These are phyloP conservation scores for Halictus quadricinctus DNA, from an alignment of 2,888 invertebrate genomes.

Conservation along the genomic window DNA sequence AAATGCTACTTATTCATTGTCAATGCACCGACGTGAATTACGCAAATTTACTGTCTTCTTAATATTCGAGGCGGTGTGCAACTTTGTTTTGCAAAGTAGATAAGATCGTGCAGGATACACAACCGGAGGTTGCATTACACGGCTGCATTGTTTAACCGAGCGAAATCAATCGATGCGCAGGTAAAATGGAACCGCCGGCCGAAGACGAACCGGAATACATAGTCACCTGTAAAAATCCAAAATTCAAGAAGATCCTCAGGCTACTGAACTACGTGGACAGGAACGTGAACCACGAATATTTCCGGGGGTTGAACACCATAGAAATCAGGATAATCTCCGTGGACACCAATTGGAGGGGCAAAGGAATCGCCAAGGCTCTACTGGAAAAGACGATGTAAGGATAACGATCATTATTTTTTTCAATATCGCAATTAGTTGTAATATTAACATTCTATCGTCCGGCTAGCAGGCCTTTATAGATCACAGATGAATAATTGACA, in stretches of 20 bases:
- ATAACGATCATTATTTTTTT: neutral
- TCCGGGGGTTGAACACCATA: slow-evolving; percentile 84
- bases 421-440: neutral
- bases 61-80: too few species aligned
- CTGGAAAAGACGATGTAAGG: slow-evolving; percentile 86
- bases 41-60: neutral
- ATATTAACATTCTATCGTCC: neutral
- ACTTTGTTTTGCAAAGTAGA: slow-evolving; percentile 13
- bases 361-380: slow-evolving; percentile 87
- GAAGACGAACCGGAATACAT: slow-evolving; percentile 82
- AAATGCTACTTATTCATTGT: neutral
- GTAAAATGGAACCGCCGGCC: slow-evolving; percentile 78
- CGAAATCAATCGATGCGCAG: slow-evolving; percentile 69
- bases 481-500: neutral
- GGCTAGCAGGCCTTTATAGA: neutral
- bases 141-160: neutral
- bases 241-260: slow-evolving; percentile 87
- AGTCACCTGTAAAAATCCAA: slow-evolving; percentile 84
- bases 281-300: slow-evolving; percentile 85
- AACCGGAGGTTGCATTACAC: neutral
- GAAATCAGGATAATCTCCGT: slow-evolving; percentile 88
- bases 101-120: neutral
- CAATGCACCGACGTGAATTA: neutral
- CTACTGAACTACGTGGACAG: slow-evolving; percentile 85
- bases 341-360: slow-evolving; percentile 86